Percentiles rank a stretch among this genome's conserved stretches.
Conservation (phyloP, 2,113 vertebrate genomes). For the Accipiter cooperii region DNA sequence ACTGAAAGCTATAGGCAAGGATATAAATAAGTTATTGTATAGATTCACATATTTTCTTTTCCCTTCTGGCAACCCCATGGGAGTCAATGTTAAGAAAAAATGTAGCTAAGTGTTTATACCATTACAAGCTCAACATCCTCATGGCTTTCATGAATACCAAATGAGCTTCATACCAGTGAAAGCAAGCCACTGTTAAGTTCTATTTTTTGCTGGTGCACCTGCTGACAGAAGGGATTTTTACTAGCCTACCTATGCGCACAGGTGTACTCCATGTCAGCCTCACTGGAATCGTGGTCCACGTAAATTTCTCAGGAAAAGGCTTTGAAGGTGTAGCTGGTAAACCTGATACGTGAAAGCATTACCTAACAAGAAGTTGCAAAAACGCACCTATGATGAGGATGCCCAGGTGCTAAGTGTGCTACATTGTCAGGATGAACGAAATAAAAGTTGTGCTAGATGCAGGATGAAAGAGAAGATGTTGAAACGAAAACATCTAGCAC, state of each 20-base stretch:
- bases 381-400: background rate
- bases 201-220: background rate
- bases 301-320: background rate
- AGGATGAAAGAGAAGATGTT: background rate
- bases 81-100: background rate
- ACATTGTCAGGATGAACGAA: background rate
- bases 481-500: background rate
- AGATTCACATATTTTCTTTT: background rate
- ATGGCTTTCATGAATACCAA: background rate
- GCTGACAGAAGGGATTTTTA: background rate
- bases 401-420: background rate
- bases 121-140: background rate
- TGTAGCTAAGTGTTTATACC: background rate
- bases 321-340: background rate
- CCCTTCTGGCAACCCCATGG: background rate
- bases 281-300: background rate
- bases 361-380: background rate
- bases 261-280: background rate
- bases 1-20: background rate
- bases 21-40: background rate
- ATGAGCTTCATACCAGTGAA: background rate
- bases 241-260: background rate
- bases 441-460: background rate
- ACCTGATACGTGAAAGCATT: background rate
- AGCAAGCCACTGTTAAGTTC: background rate